phyloP scores from a whole-genome alignment of 2,888 invertebrate genomes.

The Griposia aprilina region DNA sequence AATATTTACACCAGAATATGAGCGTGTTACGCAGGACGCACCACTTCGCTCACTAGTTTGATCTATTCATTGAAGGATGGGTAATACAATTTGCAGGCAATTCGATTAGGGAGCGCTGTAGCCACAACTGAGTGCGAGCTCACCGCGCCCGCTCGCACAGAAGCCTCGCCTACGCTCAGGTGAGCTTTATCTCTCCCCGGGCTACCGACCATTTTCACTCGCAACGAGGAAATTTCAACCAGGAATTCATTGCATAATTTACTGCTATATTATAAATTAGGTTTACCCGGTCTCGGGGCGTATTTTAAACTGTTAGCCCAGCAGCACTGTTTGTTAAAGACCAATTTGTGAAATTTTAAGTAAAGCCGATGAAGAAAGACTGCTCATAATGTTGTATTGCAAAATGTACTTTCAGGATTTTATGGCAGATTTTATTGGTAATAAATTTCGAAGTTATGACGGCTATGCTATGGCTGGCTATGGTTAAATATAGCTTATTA shows the following conservation, averaged over 20 bases:
- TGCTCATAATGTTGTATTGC: conserved; percentile 69
- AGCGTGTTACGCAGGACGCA: conserved; percentile 55
- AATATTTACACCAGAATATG: conserved; percentile 22
- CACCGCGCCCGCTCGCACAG: conserved; percentile 53
- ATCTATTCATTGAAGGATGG: conserved; percentile 67
- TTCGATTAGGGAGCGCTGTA: conserved; percentile 63
- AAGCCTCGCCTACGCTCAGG: conserved; percentile 64
- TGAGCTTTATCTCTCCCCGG: conserved; percentile 73
- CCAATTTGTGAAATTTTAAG: conserved; percentile 76
- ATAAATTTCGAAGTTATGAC: conserved; percentile 61
- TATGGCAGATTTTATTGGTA: conserved; percentile 59
- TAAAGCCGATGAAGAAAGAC: conserved; percentile 70
- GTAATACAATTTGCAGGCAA: conserved; percentile 67
- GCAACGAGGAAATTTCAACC: conserved; percentile 75
- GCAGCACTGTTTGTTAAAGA: conserved; percentile 76
- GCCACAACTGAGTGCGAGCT: conserved; percentile 62
- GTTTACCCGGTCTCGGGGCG: conserved; percentile 72
- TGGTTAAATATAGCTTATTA: conserved; percentile 50
- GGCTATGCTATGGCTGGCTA: conserved; percentile 27
- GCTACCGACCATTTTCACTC: conserved; percentile 75
- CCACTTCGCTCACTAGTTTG: conserved; percentile 59
- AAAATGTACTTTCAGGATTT: conserved; percentile 64
- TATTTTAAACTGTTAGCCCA: conserved; percentile 78
- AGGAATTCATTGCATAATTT: conserved; percentile 82
- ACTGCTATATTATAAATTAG: conserved; percentile 81